These are phyloP conservation scores for Ephydatia muelleri DNA, from an alignment of 37 sponge, comb jelly and placozoan genomes.

Conservation along the genomic window DNA sequence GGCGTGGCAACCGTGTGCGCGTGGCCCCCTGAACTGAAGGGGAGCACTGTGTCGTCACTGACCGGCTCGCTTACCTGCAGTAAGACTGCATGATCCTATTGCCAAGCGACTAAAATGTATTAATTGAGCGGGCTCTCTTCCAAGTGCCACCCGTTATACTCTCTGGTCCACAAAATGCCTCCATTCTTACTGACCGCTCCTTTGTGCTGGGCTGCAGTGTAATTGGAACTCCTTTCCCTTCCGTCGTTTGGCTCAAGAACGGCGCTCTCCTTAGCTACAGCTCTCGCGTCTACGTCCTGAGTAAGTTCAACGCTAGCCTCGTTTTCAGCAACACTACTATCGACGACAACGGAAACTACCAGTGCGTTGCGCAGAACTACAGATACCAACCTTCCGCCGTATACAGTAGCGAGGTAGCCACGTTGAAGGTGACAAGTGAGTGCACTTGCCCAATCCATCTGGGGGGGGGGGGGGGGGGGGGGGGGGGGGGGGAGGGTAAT, in stretches of 20 bases:
- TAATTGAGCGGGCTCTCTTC: neutral
- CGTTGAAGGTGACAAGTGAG: slow-evolving; percentile 12
- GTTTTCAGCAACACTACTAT: slow-evolving; percentile 1
- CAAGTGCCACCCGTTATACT: slow-evolving; percentile 36
- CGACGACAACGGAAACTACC: slow-evolving; percentile 43
- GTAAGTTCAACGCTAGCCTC: slow-evolving; percentile 35
- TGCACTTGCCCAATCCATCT: neutral
- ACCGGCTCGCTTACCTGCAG: neutral
- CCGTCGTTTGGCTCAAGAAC: slow-evolving; percentile 38
- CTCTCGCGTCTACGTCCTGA: neutral
- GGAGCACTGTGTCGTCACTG: slow-evolving; percentile 9
- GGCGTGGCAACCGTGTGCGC: slow-evolving; percentile 12
- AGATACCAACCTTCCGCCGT: neutral
- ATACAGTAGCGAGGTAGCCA: slow-evolving; percentile 17
- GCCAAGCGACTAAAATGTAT: no score
- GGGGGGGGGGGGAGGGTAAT: no score
- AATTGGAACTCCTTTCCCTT: slow-evolving; percentile 47
- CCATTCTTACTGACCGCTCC: slow-evolving; percentile 32
- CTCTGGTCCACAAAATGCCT: slow-evolving; percentile 15
- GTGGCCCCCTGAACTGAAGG: slow-evolving; percentile 22
- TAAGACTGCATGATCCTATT: no score
- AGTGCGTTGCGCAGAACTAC: slow-evolving; percentile 25
- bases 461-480: no score
- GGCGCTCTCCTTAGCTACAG: slow-evolving; percentile 6
- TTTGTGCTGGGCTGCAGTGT: slow-evolving; percentile 26